Conservation (phyloP, 2,113 vertebrate species). For the Hypomesus transpacificus region DNA sequence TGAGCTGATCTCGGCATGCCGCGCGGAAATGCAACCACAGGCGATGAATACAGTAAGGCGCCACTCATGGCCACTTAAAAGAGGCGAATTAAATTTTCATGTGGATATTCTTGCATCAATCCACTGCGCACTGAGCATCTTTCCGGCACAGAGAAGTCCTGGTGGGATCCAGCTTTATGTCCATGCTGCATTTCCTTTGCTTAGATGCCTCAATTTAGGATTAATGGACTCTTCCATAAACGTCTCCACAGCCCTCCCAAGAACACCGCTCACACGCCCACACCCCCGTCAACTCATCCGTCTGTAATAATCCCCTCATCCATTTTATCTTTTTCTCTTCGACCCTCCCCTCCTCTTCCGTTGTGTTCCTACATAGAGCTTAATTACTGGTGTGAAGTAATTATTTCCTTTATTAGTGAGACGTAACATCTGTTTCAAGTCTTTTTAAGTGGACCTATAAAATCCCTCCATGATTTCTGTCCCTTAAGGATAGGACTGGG, state of each 20-base stretch:
- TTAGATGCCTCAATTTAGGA: slow-evolving; percentile 64
- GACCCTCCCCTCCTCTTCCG: slow-evolving; percentile 37
- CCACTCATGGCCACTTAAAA: slow-evolving; percentile 51
- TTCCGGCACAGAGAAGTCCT: slow-evolving; percentile 50
- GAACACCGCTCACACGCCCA: slow-evolving; percentile 12
- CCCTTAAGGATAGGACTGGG: slow-evolving; percentile 69
- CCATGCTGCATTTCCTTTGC: slow-evolving; percentile 61
- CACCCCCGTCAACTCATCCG: slow-evolving; percentile 40
- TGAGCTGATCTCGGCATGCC: slow-evolving; percentile 25
- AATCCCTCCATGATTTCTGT: slow-evolving; percentile 70
- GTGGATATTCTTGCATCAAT: slow-evolving; percentile 60
- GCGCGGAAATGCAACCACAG: slow-evolving; percentile 42
- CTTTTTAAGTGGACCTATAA: slow-evolving; percentile 76
- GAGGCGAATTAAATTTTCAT: slow-evolving; percentile 72
- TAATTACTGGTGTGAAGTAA: slow-evolving; percentile 77
- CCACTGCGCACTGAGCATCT: slow-evolving; percentile 58
- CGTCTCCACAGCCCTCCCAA: slow-evolving; percentile 49
- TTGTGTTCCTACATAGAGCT: slow-evolving; percentile 63
- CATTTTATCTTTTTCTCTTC: slow-evolving; percentile 58
- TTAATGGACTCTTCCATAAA: slow-evolving; percentile 73
- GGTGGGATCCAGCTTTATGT: slow-evolving; percentile 56
- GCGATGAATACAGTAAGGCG: slow-evolving; percentile 46
- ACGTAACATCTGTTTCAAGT: slow-evolving; percentile 74
- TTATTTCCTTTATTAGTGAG: slow-evolving; percentile 76
- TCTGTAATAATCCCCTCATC: slow-evolving; percentile 68